A percentile compares a stretch with the other conserved stretches of the same genome.
Conservation (phyloP, 2,888 invertebrate genomes). For the Plusia festucae region DNA sequence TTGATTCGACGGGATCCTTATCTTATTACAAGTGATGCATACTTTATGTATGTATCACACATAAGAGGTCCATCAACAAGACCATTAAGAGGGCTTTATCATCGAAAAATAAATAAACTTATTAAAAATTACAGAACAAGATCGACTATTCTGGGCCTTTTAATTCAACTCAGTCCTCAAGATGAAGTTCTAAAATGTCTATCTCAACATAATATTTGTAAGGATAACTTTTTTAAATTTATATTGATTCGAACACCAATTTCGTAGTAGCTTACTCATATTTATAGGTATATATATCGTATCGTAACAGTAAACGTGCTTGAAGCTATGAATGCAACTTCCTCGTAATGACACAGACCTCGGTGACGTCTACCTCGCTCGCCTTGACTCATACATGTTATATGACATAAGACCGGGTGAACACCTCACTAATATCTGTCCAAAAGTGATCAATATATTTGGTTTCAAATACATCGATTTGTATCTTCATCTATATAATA, state of each 20-base stretch:
- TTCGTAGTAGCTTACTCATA: neutral
- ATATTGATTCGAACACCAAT: too few relatives aligned
- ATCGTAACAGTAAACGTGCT: constrained; percentile 6
- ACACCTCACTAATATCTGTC: neutral
- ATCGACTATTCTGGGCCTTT: too few relatives aligned
- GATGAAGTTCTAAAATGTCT: too few relatives aligned
- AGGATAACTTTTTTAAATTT: too few relatives aligned
- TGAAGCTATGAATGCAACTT: neutral
- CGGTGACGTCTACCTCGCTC: constrained; percentile 56
- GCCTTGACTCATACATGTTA: constrained; percentile 70
- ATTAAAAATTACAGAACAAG: too few relatives aligned
- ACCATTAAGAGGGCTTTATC: too few relatives aligned
- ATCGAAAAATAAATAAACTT: too few relatives aligned
- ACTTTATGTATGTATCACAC: neutral
- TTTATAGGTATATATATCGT: neutral
- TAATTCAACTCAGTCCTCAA: too few relatives aligned
- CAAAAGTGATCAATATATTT: neutral
- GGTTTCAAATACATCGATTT: too few relatives aligned
- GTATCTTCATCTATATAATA: neutral
- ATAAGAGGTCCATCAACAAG: neutral
- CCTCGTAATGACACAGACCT: constrained; percentile 8
- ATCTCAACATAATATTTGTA: too few relatives aligned
- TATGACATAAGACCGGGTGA: neutral
- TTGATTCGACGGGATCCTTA: neutral
- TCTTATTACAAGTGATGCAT: constrained; percentile 1